Conservation (phyloP, 1,140 invertebrate genomes). For the Oryctes rhinoceros region DNA sequence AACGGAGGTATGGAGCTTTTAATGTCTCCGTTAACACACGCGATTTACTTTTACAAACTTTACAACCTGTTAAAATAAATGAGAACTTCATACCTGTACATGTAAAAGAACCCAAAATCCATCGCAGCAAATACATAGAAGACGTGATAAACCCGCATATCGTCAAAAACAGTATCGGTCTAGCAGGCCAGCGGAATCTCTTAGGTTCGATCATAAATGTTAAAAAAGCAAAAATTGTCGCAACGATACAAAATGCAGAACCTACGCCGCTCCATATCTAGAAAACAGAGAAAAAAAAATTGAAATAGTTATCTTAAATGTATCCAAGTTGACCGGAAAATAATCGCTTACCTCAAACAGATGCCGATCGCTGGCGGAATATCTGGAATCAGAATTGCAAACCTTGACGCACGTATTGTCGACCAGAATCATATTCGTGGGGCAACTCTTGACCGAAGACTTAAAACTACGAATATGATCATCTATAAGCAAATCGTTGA, state of each 20-base stretch:
- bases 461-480: conserved; percentile 25
- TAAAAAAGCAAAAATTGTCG: conserved; percentile 84
- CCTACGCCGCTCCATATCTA: conserved; percentile 82
- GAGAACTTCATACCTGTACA: conserved; percentile 45
- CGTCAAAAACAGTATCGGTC: conserved; percentile 87
- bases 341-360: conserved; percentile 38
- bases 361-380: conserved; percentile 12
- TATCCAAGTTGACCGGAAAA: neutral
- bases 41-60: too few relatives aligned
- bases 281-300: neutral
- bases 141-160: conserved; percentile 83
- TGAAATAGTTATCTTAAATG: too few relatives aligned
- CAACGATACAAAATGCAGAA: conserved; percentile 84
- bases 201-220: conserved; percentile 89
- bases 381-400: conserved; percentile 40
- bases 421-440: conserved; percentile 44
- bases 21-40: too few relatives aligned
- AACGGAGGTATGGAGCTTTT: too few relatives aligned
- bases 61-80: neutral
- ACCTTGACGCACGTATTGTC: conserved; percentile 60
- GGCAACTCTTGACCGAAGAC: conserved; percentile 44
- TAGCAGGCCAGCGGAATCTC: conserved; percentile 84
- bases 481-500: conserved; percentile 41
- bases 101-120: conserved; percentile 71
- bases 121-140: conserved; percentile 74